Percentiles rank a stretch among this genome's conserved stretches.
Evolutionary conservation across 92 coral and sea anemone species (phyloP).

Genomic region (Isaurus tuberculatus): DNA sequence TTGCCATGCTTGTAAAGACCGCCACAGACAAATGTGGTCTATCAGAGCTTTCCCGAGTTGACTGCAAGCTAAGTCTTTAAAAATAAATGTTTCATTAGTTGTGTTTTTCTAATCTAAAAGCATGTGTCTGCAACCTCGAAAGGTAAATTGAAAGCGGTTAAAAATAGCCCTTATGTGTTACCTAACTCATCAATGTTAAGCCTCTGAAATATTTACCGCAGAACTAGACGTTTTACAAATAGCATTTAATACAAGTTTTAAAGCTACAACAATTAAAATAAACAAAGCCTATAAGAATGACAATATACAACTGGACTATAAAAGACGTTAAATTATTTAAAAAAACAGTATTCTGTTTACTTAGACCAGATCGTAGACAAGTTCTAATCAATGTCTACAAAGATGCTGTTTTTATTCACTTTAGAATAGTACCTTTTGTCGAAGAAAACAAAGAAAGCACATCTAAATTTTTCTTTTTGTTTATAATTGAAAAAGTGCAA

Average conservation of each 20-base stretch:
- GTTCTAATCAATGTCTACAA: too few species aligned
- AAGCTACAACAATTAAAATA: background rate
- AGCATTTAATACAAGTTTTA: background rate
- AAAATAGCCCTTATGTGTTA: too few species aligned
- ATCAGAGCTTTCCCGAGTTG: background rate
- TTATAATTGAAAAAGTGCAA: background rate
- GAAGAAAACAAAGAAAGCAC: background rate
- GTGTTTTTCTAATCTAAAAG: background rate
- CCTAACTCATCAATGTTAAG: background rate
- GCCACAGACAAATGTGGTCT: background rate
- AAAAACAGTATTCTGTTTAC: background rate
- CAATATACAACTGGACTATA: background rate
- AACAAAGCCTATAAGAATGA: background rate
- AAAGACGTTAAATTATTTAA: background rate
- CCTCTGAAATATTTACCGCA: background rate
- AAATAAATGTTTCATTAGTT: background rate
- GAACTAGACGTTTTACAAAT: background rate
- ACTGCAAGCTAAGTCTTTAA: background rate
- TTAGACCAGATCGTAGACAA: background rate
- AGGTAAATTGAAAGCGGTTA: background rate
- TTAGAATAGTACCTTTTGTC: too few species aligned
- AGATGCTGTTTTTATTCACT: too few species aligned
- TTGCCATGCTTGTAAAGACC: background rate
- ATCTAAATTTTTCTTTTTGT: background rate
- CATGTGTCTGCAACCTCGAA: background rate